Evolutionary conservation across 2,113 vertebrate genomes (phyloP).

Genomic region (Zonotrichia leucophrys): DNA sequence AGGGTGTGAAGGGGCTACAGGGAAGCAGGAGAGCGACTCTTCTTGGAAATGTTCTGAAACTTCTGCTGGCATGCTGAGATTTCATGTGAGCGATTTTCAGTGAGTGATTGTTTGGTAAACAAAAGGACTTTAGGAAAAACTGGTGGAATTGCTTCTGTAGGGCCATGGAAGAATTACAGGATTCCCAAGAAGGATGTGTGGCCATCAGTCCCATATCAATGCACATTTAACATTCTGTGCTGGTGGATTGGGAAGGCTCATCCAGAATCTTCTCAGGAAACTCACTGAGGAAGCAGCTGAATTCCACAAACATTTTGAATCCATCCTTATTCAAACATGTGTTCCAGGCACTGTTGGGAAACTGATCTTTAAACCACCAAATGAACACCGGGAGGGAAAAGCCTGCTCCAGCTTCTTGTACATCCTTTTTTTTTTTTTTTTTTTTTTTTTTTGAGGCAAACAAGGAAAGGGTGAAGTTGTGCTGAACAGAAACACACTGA

Average conservation of each 20-base stretch:
- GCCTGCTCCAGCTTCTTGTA: not conserved
- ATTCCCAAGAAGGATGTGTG: not conserved
- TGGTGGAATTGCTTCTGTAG: not conserved
- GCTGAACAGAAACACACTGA: not conserved
- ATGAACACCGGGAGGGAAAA: not conserved
- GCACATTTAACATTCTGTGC: not conserved
- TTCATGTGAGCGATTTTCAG: not conserved
- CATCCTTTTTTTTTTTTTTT: not conserved
- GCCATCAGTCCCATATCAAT: not conserved
- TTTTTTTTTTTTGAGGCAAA: not conserved
- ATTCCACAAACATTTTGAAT: not conserved
- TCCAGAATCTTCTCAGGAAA: not conserved
- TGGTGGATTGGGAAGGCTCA: not conserved
- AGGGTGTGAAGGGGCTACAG: not conserved
- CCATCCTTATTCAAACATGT: not conserved
- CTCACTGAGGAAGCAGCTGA: not conserved
- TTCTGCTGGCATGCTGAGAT: not conserved
- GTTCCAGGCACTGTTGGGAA: not conserved
- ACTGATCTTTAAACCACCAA: not conserved
- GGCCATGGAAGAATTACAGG: not conserved
- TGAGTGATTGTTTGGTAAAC: not conserved
- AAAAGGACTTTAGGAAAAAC: not conserved
- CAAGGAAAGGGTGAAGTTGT: not conserved
- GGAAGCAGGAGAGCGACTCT: rapidly evolving
- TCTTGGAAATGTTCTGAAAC: not conserved